Evolutionary conservation across 2,888 invertebrate species (phyloP).

Genomic region (Busseola fusca): DNA sequence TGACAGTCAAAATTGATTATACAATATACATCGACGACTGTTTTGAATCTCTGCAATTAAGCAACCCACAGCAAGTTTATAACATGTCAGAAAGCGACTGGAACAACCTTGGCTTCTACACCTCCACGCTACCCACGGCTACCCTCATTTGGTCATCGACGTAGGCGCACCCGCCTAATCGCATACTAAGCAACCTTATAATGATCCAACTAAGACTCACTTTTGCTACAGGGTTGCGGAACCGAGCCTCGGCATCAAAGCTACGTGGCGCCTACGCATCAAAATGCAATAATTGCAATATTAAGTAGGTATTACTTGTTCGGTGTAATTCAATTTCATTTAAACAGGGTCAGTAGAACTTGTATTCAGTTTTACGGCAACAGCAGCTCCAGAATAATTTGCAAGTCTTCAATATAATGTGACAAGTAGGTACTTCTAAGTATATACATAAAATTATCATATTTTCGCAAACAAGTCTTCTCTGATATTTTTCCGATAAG

Average conservation of each 20-base stretch:
- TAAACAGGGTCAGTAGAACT: constrained; percentile 57
- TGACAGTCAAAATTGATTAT: constrained; percentile 61
- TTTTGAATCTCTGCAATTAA: constrained; percentile 83
- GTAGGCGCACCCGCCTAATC: constrained; percentile 85
- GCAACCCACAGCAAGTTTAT: constrained; percentile 82
- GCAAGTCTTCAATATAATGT: constrained; percentile 23
- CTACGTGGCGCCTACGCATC: constrained; percentile 80
- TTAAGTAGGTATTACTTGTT: constrained; percentile 62
- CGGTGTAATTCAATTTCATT: constrained; percentile 55
- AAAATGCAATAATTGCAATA: constrained; percentile 76
- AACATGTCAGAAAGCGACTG: constrained; percentile 83
- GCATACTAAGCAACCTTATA: constrained; percentile 85
- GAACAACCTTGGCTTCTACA: constrained; percentile 87
- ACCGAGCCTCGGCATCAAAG: constrained; percentile 74
- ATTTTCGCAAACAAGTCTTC: constrained; percentile 29
- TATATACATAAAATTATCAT: constrained; percentile 19
- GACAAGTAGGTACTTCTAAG: constrained; percentile 12
- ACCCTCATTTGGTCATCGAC: constrained; percentile 88
- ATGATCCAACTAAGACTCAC: constrained; percentile 81
- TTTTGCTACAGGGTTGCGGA: constrained; percentile 84
- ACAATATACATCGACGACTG: constrained; percentile 72
- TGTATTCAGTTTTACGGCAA: constrained; percentile 38
- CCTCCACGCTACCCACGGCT: constrained; percentile 87
- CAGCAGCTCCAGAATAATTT: constrained; percentile 26
- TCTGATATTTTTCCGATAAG: constrained; percentile 59